phyloP scores from a whole-genome alignment of 2,888 invertebrate genomes.

The Diarsia mendica region DNA sequence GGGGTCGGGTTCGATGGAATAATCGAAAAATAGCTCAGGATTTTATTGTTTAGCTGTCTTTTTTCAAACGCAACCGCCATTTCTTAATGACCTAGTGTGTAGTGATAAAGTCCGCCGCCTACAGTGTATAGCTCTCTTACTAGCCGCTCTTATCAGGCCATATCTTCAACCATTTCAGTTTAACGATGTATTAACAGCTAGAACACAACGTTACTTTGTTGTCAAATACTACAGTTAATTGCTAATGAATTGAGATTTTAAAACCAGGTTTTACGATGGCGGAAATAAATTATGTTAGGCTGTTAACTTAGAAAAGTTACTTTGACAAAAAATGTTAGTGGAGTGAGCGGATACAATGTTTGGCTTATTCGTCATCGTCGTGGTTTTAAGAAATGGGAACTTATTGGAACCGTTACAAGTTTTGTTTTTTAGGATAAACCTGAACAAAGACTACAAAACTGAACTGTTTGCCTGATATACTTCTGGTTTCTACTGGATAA shows the following conservation, averaged over 20 bases:
- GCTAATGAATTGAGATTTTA: slow-evolving; percentile 67
- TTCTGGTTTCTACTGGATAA: too few relatives aligned
- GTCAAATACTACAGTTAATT: slow-evolving; percentile 70
- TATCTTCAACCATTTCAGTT: slow-evolving; percentile 64
- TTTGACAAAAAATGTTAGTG: slow-evolving; percentile 44
- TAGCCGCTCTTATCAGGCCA: slow-evolving; percentile 59
- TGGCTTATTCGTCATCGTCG: background rate
- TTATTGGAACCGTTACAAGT: too few relatives aligned
- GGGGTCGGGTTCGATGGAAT: too few relatives aligned
- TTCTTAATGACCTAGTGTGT: slow-evolving; percentile 7
- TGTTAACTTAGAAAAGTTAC: slow-evolving; percentile 44
- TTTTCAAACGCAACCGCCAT: slow-evolving; percentile 21
- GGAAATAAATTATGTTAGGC: slow-evolving; percentile 64
- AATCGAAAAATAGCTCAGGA: background rate
- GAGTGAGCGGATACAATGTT: slow-evolving; percentile 36
- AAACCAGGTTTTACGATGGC: slow-evolving; percentile 66
- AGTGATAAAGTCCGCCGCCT: slow-evolving; percentile 36
- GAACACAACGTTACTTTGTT: slow-evolving; percentile 69
- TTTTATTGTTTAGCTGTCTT: background rate
- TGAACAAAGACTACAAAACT: too few relatives aligned
- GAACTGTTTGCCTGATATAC: background rate
- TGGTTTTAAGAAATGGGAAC: background rate
- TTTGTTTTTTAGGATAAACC: background rate
- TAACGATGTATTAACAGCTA: slow-evolving; percentile 70
- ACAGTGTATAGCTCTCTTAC: slow-evolving; percentile 45